phyloP scores from a whole-genome alignment of 1,140 invertebrate species.

The Pseudomyrmex flavicornis region DNA sequence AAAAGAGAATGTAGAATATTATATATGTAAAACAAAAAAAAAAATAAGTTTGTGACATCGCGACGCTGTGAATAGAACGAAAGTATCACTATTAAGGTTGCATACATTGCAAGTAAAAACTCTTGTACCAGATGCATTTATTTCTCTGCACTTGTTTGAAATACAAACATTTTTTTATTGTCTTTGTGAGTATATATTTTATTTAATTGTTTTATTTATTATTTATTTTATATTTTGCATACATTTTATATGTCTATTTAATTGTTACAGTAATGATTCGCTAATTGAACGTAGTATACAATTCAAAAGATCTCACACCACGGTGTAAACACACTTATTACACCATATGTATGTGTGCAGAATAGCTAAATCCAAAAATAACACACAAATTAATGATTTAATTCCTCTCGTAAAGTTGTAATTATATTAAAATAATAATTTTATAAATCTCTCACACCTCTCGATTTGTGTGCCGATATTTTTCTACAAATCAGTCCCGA shows the following conservation, averaged over 20 bases:
- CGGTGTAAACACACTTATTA: too few species aligned
- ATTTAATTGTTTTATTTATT: background rate
- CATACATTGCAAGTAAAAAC: slow-evolving; percentile 19
- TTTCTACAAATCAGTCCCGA: slow-evolving; percentile 84
- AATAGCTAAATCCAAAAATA: too few species aligned
- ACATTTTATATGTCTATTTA: too few species aligned
- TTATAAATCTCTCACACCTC: too few species aligned
- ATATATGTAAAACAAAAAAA: background rate
- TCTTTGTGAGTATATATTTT: background rate
- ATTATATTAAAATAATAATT: too few species aligned
- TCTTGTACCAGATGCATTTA: slow-evolving; percentile 43
- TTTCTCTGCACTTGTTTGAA: slow-evolving; percentile 24
- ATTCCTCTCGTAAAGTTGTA: too few species aligned
- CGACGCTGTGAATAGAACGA: background rate
- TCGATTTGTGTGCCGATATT: background rate
- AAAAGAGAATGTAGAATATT: background rate
- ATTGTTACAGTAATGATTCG: too few species aligned
- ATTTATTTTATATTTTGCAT: too few species aligned
- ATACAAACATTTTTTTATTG: slow-evolving; percentile 53
- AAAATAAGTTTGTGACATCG: background rate
- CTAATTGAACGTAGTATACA: too few species aligned
- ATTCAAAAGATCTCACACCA: too few species aligned
- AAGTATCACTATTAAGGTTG: slow-evolving; percentile 27
- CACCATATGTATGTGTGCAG: too few species aligned
- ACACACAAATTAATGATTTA: too few species aligned